Conservation (phyloP, 1,140 invertebrate genomes). For the Zaprionus capensis region DNA sequence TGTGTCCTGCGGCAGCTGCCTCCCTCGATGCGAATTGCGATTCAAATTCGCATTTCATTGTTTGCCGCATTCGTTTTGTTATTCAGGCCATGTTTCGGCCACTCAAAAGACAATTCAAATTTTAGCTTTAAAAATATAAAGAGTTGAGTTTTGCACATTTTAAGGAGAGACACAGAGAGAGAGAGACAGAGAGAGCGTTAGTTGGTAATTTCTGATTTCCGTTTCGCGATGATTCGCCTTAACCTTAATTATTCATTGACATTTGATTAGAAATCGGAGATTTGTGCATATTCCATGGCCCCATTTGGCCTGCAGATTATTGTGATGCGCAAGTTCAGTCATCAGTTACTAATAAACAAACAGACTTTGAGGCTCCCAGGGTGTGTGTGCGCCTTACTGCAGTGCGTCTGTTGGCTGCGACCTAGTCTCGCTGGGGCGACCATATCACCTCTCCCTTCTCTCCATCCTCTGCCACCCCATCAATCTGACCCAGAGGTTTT, state of each 20-base stretch:
- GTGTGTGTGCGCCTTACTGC: neutral
- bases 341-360: constrained; percentile 49
- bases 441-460: neutral
- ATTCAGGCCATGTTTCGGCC: constrained; percentile 17
- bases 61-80: constrained; percentile 29
- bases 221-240: neutral
- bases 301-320: constrained; percentile 4
- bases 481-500: constrained; percentile 23
- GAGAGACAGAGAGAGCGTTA: neutral
- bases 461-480: neutral
- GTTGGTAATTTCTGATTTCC: neutral
- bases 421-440: neutral
- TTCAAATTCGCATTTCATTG: constrained; percentile 26
- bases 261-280: constrained; percentile 55
- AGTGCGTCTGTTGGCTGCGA: neutral
- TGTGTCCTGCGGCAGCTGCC: neutral
- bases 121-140: neutral
- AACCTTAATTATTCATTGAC: constrained; percentile 56
- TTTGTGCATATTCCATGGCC: constrained; percentile 1
- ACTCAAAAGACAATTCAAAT: constrained; percentile 12
- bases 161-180: neutral
- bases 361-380: constrained; percentile 20
- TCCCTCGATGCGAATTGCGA: constrained; percentile 6
- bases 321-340: constrained; percentile 43
- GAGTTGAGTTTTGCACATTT: neutral